Conservation (phyloP, 2,113 vertebrate species). For the Phrynosoma blainvillii region DNA sequence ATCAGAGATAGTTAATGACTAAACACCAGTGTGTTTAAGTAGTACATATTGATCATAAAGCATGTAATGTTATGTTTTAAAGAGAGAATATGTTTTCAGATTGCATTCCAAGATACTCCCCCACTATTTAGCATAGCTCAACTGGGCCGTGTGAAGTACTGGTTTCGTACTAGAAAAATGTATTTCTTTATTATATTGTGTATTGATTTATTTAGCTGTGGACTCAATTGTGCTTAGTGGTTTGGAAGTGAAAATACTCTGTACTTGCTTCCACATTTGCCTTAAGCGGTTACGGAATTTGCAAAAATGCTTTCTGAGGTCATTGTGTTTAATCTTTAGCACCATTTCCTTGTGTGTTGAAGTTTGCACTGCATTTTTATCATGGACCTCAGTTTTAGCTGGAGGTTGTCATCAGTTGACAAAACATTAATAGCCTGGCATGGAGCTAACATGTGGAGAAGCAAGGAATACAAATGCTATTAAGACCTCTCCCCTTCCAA, state of each 20-base stretch:
- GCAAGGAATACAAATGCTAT: background rate
- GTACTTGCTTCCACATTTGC: conserved; percentile 16
- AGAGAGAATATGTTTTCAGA: background rate
- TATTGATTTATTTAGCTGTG: background rate
- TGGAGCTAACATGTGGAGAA: background rate
- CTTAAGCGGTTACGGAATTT: background rate
- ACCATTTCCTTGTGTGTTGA: background rate
- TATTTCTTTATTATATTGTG: background rate
- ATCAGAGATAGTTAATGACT: fast-evolving
- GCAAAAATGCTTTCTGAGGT: background rate
- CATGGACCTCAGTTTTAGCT: background rate
- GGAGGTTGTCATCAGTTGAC: background rate
- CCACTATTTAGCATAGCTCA: background rate
- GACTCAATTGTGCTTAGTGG: background rate
- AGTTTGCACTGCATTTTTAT: background rate
- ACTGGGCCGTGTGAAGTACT: background rate
- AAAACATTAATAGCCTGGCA: background rate
- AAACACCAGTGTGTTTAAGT: background rate
- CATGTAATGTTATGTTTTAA: background rate
- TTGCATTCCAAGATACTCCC: background rate
- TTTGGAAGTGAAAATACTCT: conserved; percentile 2
- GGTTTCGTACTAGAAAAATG: background rate
- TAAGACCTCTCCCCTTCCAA: background rate
- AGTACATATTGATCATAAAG: background rate
- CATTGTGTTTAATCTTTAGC: background rate